Evolutionary conservation across 2,888 invertebrate species (phyloP), one percentile per base, ranked within the genome.

Genomic region (Drosophila mettleri): DNA sequence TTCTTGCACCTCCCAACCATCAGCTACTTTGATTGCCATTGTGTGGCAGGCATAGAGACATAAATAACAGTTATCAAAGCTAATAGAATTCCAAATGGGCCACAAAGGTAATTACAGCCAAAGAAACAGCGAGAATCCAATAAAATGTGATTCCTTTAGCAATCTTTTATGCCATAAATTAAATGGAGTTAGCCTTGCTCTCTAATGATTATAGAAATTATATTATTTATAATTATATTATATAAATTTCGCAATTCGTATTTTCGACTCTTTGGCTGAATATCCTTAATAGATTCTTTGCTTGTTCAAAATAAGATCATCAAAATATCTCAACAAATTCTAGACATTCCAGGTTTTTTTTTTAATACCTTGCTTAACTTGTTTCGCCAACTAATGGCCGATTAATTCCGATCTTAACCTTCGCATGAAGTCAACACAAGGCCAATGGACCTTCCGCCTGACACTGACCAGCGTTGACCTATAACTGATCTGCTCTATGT

Each of bases 401-500:
- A 34, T 51, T 45, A 27, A 58, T 60, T 41, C 41, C 54, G 38
- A 62, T 24, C 51, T 29, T 48, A 57, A 41, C 54, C 66, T 36
- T 43, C 36, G 34, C 14, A 24, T 6, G 29, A 24, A 64, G 33
- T 36, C 55, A 74, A 27, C 16, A 74, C 85, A 86, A 84, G 82
- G 87, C 76, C 85, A 86, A 76, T 55, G 81, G 63, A 75, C 72
- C 80, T 68, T 9, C 48, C 48, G 33, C 31, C 48, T 48, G 31
- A 71, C 69, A 8, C 59, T 74, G 82, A 85, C 75, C 82, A 85
- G 63, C 69, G 68, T 76, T 87, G 83, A 84, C 83, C 83, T 77
- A 84, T 84, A 85, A 84, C 74, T 73, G 79, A 85, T 57, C 64
- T 68, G 14, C 43, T 16, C 43, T 20, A 33, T 43, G 20, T 36